A percentile compares a stretch with the other conserved stretches of the same genome.
Evolutionary conservation across 2,797 vertebrate genomes (phyloP).

Genomic region (Odontamblyopus lacepedii): DNA sequence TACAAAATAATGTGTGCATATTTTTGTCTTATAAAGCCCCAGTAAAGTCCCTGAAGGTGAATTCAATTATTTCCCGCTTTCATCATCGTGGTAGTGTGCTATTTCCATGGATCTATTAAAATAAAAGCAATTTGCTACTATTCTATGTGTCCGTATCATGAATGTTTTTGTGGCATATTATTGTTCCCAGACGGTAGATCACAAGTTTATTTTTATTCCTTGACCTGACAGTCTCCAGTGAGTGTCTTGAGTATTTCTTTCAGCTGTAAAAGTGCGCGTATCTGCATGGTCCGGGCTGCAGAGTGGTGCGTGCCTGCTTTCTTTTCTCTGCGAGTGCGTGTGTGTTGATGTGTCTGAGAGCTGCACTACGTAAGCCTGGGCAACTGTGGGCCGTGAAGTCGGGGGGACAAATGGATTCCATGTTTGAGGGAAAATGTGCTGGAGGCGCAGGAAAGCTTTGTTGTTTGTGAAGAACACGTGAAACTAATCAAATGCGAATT

Average conservation of each 20-base stretch:
- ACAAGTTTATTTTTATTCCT: no score
- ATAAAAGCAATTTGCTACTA: no score
- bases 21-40: no score
- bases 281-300: no score
- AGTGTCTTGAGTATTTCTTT: no score
- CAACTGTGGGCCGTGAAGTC: constrained; percentile 61
- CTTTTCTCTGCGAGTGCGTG: constrained; percentile 35
- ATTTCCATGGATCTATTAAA: no score
- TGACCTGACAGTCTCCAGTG: no score
- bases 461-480: constrained; percentile 84
- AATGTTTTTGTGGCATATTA: background rate
- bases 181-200: background rate
- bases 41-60: no score
- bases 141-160: no score
- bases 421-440: constrained; percentile 79
- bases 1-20: no score
- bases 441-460: constrained; percentile 75
- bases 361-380: constrained; percentile 52
- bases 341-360: constrained; percentile 37
- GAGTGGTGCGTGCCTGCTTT: constrained; percentile 43
- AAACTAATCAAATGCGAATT: constrained; percentile 84
- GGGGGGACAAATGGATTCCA: constrained; percentile 80
- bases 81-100: no score
- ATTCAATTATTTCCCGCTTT: no score
- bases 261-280: background rate